Conservation (phyloP, 2,888 invertebrate genomes). For the Seira sanloemensis region DNA sequence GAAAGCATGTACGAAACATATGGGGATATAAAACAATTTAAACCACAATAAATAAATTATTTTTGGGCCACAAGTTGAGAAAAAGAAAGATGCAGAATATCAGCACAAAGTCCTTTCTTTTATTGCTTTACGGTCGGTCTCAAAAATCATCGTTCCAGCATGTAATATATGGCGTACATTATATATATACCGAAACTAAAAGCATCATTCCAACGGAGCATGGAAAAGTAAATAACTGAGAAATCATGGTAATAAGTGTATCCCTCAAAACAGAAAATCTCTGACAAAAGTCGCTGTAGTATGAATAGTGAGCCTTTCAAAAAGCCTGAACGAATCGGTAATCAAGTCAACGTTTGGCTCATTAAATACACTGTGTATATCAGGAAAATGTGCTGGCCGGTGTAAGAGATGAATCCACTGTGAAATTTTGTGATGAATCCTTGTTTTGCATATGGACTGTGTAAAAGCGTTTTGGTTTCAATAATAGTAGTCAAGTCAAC, state of each 20-base stretch:
- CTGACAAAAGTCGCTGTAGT: conserved; percentile 18
- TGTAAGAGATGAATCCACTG: conserved; percentile 19
- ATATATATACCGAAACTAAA: not conserved
- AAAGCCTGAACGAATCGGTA: conserved; percentile 60
- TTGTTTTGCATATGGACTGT: not conserved
- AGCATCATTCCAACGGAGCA: conserved; percentile 35
- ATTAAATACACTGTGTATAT: conserved; percentile 34
- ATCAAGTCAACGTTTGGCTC: conserved; percentile 58
- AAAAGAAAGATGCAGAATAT: no score
- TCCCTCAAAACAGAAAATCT: not conserved
- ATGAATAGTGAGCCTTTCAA: conserved; percentile 53
- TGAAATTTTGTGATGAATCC: conserved; percentile 18
- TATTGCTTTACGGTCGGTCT: not conserved
- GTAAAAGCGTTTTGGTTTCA: conserved; percentile 22
- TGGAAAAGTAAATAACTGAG: conserved; percentile 53
- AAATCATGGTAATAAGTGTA: conserved; percentile 16
- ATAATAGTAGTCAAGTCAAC: not conserved
- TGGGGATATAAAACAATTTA: conserved; percentile 13
- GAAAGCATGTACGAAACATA: not conserved
- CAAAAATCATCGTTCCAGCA: no score
- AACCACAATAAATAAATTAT: conserved; percentile 53
- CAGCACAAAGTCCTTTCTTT: not conserved
- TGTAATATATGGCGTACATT: not conserved
- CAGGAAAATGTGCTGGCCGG: conserved; percentile 12
- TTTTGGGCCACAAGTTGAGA: conserved; percentile 46